Base-by-base conservation (phyloP, 1,140 invertebrate genomes). In the Stegodyphus dumicola region DNA sequence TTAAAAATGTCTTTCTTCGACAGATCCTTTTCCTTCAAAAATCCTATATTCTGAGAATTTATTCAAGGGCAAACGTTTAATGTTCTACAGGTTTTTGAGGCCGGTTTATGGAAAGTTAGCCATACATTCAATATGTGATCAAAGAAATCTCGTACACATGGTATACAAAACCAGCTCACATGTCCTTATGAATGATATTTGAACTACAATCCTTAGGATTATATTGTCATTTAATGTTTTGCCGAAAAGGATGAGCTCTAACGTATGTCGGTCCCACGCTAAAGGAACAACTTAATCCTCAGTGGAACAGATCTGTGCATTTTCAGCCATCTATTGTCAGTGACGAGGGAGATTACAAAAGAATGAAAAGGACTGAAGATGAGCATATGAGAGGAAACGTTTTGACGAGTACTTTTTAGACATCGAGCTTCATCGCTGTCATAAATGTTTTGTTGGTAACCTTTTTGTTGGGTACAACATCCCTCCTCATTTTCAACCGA, bases 261-360 rank as follows among this genome's bases (percentile, higher is more conserved):
- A 2, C 7, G 7, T 10, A 7, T 51, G 67, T 49, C 17, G 79
- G 79, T 81, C 79, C 79, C 79, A 81, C 79, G 79, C 33, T 73
- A 74, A 73, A 69, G 67, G 70, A 74, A 81, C 79, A 81, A 81
- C 79, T 81, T 81, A 81, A 81, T 81, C 79, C 79, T 4, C 51
- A 17, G 10, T 6, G 52, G 7, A 52, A 15, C 54, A 65, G 7
- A 73, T 70, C 10, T 49, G 76, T 7, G 48, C 65, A 67, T 67
- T 67, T 67, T 2, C 65, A 67, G 65, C 17, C 65, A 18, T 17
- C 64, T 49, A 49, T 70, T 79, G 77, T 56, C 17, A 70, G 7
- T 7, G 52, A 33, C n/a, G 56, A 48, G 48, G 33, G 60, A 53
- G 15, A 53, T 11, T 48, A 79, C 77, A 79, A 79, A 79, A 79